Evolutionary conservation across 2,797 vertebrate genomes (phyloP).

Genomic region (Balearica regulorum): DNA sequence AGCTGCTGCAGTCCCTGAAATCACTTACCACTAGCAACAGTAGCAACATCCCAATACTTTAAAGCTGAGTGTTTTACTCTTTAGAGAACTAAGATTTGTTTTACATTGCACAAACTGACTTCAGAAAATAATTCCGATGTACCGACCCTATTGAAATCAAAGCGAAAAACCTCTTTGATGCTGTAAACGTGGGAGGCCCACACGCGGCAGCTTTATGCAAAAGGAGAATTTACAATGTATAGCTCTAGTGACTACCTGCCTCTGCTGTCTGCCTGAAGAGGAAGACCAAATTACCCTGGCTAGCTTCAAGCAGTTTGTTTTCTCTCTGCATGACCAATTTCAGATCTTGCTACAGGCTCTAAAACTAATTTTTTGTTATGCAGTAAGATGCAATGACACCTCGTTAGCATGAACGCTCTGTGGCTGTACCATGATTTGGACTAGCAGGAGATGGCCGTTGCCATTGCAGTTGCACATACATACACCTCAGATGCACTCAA

Average conservation of each 20-base stretch:
- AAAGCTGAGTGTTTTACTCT: not conserved
- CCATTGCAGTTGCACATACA: not conserved
- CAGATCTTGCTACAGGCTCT: not conserved
- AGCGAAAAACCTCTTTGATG: not conserved
- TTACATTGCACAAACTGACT: not conserved
- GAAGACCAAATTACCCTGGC: not conserved
- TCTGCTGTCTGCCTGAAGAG: not conserved
- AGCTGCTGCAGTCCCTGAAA: not conserved
- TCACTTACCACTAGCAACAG: not conserved
- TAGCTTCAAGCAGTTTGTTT: not conserved
- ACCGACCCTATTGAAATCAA: fast-evolving
- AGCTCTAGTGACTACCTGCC: not conserved
- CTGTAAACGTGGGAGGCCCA: not conserved
- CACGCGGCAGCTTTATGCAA: not conserved
- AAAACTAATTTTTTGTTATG: not conserved
- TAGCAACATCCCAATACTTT: not conserved
- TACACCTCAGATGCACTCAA: not conserved
- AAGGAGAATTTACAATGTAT: not conserved
- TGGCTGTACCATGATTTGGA: not conserved
- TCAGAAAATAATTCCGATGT: not conserved
- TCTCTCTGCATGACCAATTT: not conserved
- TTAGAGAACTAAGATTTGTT: not conserved
- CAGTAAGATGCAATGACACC: not conserved
- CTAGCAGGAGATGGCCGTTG: not conserved
- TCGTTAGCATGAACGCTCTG: not conserved